Conservation (phyloP, 2,888 invertebrate species). For the Masnerella sp. region DNA sequence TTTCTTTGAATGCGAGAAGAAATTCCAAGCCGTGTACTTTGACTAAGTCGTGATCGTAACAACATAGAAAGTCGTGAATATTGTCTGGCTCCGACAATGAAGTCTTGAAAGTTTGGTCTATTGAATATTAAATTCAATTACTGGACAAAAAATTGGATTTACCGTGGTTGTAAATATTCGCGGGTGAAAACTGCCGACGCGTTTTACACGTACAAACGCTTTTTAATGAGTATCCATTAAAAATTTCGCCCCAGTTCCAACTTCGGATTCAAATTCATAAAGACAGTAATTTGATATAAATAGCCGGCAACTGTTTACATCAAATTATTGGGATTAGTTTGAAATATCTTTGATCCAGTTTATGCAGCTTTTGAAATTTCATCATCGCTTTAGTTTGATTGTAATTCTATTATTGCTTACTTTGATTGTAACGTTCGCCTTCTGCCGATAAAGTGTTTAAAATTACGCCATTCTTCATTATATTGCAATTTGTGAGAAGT, state of each 20-base stretch:
- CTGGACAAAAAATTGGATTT: slow-evolving; percentile 29
- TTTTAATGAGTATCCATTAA: slow-evolving; percentile 4
- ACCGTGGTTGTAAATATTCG: slow-evolving; percentile 22
- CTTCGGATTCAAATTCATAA: neutral
- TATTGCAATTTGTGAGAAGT: slow-evolving; percentile 25
- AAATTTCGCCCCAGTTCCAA: neutral
- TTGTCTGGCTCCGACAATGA: slow-evolving; percentile 39
- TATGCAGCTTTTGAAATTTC: no score
- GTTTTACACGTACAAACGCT: slow-evolving; percentile 18
- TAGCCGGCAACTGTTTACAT: neutral
- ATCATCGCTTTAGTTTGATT: no score
- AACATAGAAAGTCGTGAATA: slow-evolving; percentile 43
- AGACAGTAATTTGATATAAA: neutral
- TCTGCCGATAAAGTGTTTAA: slow-evolving; percentile 24
- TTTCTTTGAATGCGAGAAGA: slow-evolving; percentile 44
- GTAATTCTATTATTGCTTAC: slow-evolving; percentile 13
- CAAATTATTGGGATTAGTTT: no score
- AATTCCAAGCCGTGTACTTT: slow-evolving; percentile 40
- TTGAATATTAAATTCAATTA: slow-evolving; percentile 46
- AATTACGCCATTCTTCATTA: slow-evolving; percentile 36
- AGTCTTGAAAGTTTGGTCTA: slow-evolving; percentile 40
- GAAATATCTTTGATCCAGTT: no score
- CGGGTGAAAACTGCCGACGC: neutral
- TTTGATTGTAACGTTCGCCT: slow-evolving; percentile 21
- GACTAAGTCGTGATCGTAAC: slow-evolving; percentile 42